These are phyloP conservation scores for Andrena haemorrhoa DNA, from an alignment of 2,888 invertebrate genomes.

Conservation along the genomic window DNA sequence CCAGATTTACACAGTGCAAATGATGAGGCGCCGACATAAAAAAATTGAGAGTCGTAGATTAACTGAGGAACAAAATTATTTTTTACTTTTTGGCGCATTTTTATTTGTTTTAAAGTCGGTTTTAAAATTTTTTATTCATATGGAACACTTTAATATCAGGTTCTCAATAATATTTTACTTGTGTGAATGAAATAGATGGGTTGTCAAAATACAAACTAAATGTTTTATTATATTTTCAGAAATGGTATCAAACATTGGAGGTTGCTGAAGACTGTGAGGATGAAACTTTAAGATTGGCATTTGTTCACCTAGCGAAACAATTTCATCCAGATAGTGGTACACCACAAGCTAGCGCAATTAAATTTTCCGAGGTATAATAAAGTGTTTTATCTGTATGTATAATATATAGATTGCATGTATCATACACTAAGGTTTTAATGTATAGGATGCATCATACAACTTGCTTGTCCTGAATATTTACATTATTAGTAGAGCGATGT, in stretches of 20 bases:
- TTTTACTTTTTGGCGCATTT: too few species aligned
- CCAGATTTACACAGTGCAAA: too few species aligned
- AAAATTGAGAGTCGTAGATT: too few species aligned
- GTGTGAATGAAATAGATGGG: too few species aligned
- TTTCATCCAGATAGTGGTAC: constrained; percentile 94
- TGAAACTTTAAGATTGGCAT: constrained; percentile 90
- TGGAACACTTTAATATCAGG: too few species aligned
- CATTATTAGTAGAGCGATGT: neutral
- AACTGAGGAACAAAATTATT: too few species aligned
- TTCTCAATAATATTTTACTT: too few species aligned
- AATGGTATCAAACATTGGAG: constrained; percentile 89
- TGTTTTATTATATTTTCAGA: constrained; percentile 84
- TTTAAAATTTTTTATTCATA: too few species aligned
- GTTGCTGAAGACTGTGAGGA: constrained; percentile 90
- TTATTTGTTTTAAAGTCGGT: too few species aligned
- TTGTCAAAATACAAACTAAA: neutral
- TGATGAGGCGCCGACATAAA: too few species aligned
- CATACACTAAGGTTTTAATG: too few species aligned
- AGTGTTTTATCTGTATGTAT: constrained; percentile 12
- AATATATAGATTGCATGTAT: neutral
- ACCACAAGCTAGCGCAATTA: constrained; percentile 89
- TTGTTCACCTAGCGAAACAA: constrained; percentile 91
- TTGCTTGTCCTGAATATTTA: neutral
- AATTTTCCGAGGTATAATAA: constrained; percentile 88
- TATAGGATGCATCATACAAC: neutral